Evolutionary conservation across 2,797 vertebrate species (phyloP).

Genomic region (Labroides dimidiatus): DNA sequence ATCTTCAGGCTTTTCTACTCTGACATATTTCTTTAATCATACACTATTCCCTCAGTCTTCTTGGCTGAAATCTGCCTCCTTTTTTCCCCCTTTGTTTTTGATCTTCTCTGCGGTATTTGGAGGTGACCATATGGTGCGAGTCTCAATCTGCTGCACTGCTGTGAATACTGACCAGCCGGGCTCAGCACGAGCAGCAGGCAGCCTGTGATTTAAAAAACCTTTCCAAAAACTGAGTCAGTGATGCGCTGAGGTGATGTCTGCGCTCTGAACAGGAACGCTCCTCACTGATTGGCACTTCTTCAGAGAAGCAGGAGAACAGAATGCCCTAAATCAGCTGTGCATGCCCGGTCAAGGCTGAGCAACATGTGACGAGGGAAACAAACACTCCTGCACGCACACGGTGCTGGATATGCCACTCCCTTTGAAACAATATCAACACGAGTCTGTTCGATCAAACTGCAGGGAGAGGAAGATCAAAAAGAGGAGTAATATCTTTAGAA

Average conservation of each 20-base stretch:
- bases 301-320: slow-evolving; percentile 22
- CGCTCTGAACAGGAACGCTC: slow-evolving; percentile 5
- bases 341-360: slow-evolving; percentile 13
- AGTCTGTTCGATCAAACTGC: slow-evolving; percentile 8
- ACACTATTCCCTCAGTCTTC: not conserved
- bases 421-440: slow-evolving; percentile 3
- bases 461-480: too few species aligned
- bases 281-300: slow-evolving; percentile 29
- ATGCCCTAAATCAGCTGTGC: slow-evolving; percentile 38
- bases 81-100: not conserved
- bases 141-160: slow-evolving; percentile 36
- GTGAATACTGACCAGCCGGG: slow-evolving; percentile 35
- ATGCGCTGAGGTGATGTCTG: slow-evolving; percentile 42
- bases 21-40: slow-evolving; percentile 9
- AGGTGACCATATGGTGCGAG: slow-evolving; percentile 62
- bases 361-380: slow-evolving; percentile 16
- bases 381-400: not conserved
- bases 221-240: slow-evolving; percentile 1
- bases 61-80: not conserved
- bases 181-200: slow-evolving; percentile 41
- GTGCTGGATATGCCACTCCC: slow-evolving; percentile 34
- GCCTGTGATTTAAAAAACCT: slow-evolving; percentile 23
- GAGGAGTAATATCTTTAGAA: too few species aligned
- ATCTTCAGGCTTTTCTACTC: too few species aligned
- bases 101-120: slow-evolving; percentile 38